Percentiles rank a stretch among this genome's conserved stretches.
Conservation (phyloP, 2,797 vertebrate genomes). For the Micropoecilia bifurca region DNA sequence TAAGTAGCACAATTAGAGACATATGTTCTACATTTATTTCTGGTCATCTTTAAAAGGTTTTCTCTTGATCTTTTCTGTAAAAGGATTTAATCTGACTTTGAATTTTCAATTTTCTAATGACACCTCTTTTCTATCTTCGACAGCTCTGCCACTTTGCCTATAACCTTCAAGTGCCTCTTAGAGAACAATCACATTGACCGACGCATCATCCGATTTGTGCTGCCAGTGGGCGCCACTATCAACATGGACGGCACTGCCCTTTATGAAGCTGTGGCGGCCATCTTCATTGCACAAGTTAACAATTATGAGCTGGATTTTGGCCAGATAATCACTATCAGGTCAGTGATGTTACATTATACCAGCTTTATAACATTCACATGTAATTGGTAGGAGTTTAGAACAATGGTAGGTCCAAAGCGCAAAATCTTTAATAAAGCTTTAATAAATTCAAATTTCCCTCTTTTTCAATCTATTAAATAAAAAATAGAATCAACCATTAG, state of each 20-base stretch:
- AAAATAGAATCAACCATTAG: background rate
- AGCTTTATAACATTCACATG: background rate
- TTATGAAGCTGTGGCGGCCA: conserved; percentile 94
- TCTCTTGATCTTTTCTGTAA: background rate
- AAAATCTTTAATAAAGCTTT: background rate
- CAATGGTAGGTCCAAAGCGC: background rate
- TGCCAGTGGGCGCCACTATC: conserved; percentile 95
- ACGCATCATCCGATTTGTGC: conserved; percentile 93
- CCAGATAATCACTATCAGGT: conserved; percentile 98
- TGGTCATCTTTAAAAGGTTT: background rate
- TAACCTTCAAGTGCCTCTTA: conserved; percentile 98
- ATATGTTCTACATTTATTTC: background rate
- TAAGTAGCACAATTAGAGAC: conserved; percentile 50
- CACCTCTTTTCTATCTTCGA: conserved; percentile 13
- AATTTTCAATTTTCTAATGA: background rate
- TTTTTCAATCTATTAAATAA: background rate
- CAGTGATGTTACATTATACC: conserved; percentile 15
- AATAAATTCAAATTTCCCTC: background rate
- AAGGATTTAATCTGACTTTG: background rate
- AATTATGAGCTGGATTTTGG: conserved; percentile 96
- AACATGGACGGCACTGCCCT: conserved; percentile 97
- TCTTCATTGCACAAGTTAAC: conserved; percentile 97
- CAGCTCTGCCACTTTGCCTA: conserved; percentile 96
- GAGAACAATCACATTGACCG: conserved; percentile 97
- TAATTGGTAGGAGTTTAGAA: background rate